These are phyloP conservation scores for Coecobrya sp. DNA, from an alignment of 2,888 invertebrate genomes.

Conservation along the genomic window DNA sequence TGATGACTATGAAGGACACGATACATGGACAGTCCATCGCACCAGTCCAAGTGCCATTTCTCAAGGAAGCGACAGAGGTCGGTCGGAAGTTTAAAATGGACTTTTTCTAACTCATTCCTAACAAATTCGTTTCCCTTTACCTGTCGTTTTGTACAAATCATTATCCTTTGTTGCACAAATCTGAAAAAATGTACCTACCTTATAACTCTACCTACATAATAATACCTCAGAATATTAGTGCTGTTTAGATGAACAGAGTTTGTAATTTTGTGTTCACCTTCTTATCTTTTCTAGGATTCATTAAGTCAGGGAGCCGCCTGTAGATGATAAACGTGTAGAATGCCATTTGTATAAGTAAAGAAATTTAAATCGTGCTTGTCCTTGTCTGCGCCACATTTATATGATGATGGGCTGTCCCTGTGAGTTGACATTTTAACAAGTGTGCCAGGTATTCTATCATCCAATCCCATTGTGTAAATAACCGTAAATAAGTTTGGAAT, in stretches of 20 bases:
- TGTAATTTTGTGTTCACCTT: constrained; percentile 65
- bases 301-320: constrained; percentile 77
- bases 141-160: constrained; percentile 14
- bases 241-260: constrained; percentile 39
- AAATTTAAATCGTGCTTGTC: not conserved
- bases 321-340: constrained; percentile 58
- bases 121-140: not conserved
- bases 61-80: constrained; percentile 77
- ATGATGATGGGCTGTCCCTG: not conserved
- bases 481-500: not conserved
- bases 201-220: not conserved
- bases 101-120: not conserved
- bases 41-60: constrained; percentile 68
- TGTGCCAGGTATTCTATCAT: constrained; percentile 4
- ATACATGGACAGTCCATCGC: constrained; percentile 73
- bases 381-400: not conserved
- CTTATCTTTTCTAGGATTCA: constrained; percentile 75
- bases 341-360: constrained; percentile 62
- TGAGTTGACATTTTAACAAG: not conserved
- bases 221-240: not conserved
- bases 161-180: not conserved
- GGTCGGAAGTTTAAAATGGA: constrained; percentile 73
- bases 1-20: constrained; percentile 75
- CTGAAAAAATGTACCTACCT: not conserved
- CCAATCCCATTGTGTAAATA: not conserved